These are phyloP conservation scores for Stenchaetothrips biformis DNA, from an alignment of 2,888 invertebrate genomes.

Conservation along the genomic window DNA sequence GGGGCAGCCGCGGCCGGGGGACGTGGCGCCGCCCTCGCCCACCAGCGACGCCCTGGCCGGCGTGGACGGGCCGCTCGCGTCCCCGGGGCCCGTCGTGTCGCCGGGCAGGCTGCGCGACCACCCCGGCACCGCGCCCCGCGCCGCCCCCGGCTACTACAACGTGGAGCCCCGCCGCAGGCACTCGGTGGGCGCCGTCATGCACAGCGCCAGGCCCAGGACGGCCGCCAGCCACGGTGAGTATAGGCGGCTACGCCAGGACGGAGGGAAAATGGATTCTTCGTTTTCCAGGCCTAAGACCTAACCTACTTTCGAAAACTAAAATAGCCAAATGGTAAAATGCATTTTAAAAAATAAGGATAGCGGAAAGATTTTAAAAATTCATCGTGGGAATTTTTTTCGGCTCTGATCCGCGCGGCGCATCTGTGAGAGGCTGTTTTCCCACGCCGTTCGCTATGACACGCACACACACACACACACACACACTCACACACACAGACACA, in stretches of 20 bases:
- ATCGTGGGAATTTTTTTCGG: neutral
- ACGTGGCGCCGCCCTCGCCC: conserved; percentile 57
- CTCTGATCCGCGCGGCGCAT: neutral
- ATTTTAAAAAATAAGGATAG: too few relatives aligned
- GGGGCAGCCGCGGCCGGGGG: conserved; percentile 65
- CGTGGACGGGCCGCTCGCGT: conserved; percentile 42
- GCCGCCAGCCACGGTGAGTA: conserved; percentile 31
- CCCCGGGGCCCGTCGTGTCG: conserved; percentile 42
- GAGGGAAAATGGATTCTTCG: too few relatives aligned
- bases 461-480: neutral
- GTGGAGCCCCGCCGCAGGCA: conserved; percentile 54
- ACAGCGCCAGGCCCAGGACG: conserved; percentile 44
- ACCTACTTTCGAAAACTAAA: too few relatives aligned
- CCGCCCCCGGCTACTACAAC: conserved; percentile 52
- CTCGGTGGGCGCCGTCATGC: conserved; percentile 62
- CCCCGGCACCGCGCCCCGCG: conserved; percentile 44
- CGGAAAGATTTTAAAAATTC: too few relatives aligned
- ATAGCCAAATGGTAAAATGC: too few relatives aligned
- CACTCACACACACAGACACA: neutral
- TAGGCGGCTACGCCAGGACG: conserved; percentile 25
- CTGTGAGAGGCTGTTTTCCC: neutral
- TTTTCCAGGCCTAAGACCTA: neutral
- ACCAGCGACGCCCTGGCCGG: conserved; percentile 28
- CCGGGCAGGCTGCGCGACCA: conserved; percentile 36
- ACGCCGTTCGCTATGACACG: neutral